A percentile compares a stretch with the other conserved stretches of the same genome.
Evolutionary conservation across 2,888 invertebrate species (phyloP).

Genomic region (Pseudanteris insignis): DNA sequence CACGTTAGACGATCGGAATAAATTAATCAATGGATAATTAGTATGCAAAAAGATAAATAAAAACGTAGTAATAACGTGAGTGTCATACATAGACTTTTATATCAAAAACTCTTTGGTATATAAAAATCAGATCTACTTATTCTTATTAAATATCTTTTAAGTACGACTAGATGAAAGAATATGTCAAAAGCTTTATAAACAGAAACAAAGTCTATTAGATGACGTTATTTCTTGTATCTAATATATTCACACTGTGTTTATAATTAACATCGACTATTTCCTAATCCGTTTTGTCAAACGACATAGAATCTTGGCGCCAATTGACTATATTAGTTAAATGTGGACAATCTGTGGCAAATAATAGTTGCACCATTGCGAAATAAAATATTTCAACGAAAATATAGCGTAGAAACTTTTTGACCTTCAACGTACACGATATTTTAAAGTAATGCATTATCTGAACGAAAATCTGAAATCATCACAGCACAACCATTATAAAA

Average conservation of each 20-base stretch:
- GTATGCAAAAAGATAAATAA: slow-evolving; percentile 1
- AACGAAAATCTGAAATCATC: too few species aligned
- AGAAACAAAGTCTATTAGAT: slow-evolving; percentile 35
- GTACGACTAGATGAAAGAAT: slow-evolving; percentile 55
- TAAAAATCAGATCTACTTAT: slow-evolving; percentile 45
- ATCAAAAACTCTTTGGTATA: slow-evolving; percentile 51
- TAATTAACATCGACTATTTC: slow-evolving; percentile 49
- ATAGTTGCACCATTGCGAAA: slow-evolving; percentile 1
- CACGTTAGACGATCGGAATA: background rate
- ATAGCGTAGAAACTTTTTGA: too few species aligned
- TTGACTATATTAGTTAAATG: slow-evolving; percentile 2
- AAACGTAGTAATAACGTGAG: slow-evolving; percentile 18
- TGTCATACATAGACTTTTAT: slow-evolving; percentile 23
- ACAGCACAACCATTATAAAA: too few species aligned
- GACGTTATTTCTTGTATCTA: slow-evolving; percentile 31
- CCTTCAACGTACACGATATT: too few species aligned
- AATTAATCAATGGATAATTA: slow-evolving; percentile 1
- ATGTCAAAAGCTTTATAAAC: slow-evolving; percentile 38
- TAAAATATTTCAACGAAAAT: too few species aligned
- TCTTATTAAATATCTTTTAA: slow-evolving; percentile 46
- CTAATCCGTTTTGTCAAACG: slow-evolving; percentile 47
- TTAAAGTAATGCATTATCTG: slow-evolving; percentile 5
- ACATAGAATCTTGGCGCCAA: slow-evolving; percentile 1
- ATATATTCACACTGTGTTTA: slow-evolving; percentile 43
- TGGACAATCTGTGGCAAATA: too few species aligned